These are phyloP conservation scores for Battus philenor DNA, from an alignment of 1,140 invertebrate species.

Conservation along the genomic window DNA sequence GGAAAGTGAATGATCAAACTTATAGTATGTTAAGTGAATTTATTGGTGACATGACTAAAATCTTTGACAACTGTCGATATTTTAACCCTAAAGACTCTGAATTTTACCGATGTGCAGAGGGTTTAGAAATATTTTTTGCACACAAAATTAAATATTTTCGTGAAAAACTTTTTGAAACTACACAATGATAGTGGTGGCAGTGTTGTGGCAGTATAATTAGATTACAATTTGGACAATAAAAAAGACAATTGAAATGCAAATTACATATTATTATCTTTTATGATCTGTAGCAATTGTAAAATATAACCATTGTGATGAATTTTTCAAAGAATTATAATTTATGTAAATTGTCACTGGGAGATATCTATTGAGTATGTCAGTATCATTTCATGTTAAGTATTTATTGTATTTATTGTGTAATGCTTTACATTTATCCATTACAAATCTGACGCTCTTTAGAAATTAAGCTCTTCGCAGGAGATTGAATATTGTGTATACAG, in stretches of 20 bases:
- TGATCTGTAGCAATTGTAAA: constrained; percentile 60
- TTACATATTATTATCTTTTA: constrained; percentile 17
- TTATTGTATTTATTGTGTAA: constrained; percentile 70
- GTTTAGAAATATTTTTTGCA: constrained; percentile 96
- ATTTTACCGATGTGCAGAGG: constrained; percentile 96
- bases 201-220: constrained; percentile 34
- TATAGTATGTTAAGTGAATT: constrained; percentile 95
- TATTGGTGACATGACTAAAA: constrained; percentile 97
- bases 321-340: constrained; percentile 54
- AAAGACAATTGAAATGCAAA: constrained; percentile 21
- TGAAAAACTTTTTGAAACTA: constrained; percentile 84
- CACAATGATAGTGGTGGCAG: constrained; percentile 67
- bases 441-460: constrained; percentile 50
- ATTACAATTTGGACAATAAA: constrained; percentile 20
- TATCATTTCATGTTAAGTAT: constrained; percentile 58
- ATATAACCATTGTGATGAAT: constrained; percentile 61
- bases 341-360: constrained; percentile 45
- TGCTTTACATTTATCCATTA: constrained; percentile 42
- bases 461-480: constrained; percentile 40
- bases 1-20: constrained; percentile 87
- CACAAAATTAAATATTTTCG: constrained; percentile 91
- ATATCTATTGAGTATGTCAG: constrained; percentile 48
- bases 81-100: constrained; percentile 97
- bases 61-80: constrained; percentile 98
- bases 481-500: constrained; percentile 47